Evolutionary conservation across 2,113 vertebrate genomes (phyloP), one percentile per base, ranked within the genome.

Genomic region (Cavia aperea): DNA sequence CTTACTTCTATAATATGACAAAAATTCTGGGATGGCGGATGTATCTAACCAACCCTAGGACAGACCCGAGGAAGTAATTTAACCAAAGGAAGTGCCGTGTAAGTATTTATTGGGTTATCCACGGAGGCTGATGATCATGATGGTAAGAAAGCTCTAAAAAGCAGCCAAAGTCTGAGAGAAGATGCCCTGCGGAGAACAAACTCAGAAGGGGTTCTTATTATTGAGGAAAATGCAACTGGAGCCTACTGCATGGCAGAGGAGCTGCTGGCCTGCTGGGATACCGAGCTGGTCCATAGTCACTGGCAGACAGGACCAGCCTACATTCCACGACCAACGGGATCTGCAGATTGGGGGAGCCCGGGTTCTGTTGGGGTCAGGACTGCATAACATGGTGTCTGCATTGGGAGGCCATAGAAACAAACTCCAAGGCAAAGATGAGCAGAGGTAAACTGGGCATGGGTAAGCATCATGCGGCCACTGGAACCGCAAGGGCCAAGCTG

Each of bases 1-100:
- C 54, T 70, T 60, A 36, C 43, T 81, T 90, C 70, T 70, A 66
- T 63, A 33, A 86, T 51, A 33, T 92, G 77, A 51, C 11, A 54
- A 75, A 70, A 70, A 91, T 70, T 65, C 68, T 7, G 31, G n/a
- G 36, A 6, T 43, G 9, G 7, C 24, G 12, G 18, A 26, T 39
- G 1, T 6, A 29, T 46, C 12, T 84, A 58, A 29, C 7, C n/a
- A 56, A 43, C 81, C 43, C 36, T 14, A 85, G 18, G 16, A 70
- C 18, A 70, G 56, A 63, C 0, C 2, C 3, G 2, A 11, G 4
- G 10, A 54, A 65, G 9, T 56, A 33, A 73, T 88, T 54, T 68
- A 24, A 75, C 56, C 21, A 70, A 14, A 12, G 13, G 29, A 49
- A 26, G 9, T 36, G 14, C n/a, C 39, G 33, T 63, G 36, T 15